phyloP scores from a whole-genome alignment of 2,113 vertebrate species.

The Mormoops blainvillei region DNA sequence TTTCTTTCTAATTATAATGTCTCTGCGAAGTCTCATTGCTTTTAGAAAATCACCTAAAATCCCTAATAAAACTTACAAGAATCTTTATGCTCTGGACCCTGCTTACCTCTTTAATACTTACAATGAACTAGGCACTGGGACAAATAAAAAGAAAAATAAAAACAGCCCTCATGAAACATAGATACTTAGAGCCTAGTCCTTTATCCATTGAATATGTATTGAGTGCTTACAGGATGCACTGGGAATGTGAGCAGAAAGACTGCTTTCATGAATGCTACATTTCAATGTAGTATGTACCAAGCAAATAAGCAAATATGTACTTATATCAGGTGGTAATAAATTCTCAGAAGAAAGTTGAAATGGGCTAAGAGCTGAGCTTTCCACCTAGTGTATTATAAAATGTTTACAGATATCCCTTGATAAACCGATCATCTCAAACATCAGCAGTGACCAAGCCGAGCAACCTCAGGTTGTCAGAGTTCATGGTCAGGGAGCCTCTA shows the following conservation, averaged over 20 bases:
- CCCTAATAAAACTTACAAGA: neutral
- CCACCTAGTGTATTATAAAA: neutral
- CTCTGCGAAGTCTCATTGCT: neutral
- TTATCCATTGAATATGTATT: neutral
- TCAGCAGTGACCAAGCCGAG: neutral
- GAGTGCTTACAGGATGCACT: neutral
- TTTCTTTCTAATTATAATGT: neutral
- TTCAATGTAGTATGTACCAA: neutral
- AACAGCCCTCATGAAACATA: neutral
- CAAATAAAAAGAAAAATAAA: neutral
- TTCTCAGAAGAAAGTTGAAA: neutral
- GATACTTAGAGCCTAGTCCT: neutral
- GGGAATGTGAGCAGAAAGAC: neutral
- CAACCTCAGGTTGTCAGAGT: neutral
- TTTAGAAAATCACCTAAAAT: constrained; percentile 20
- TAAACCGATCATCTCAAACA: neutral
- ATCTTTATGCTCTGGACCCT: neutral
- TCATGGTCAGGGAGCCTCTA: neutral
- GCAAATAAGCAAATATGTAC: neutral
- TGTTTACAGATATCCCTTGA: neutral
- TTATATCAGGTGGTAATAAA: neutral
- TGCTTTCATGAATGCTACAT: neutral
- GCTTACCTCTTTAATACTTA: neutral
- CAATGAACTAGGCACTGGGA: neutral
- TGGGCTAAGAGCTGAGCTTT: neutral